Conservation (phyloP, 2,888 invertebrate genomes). For the Netelia melanura region DNA sequence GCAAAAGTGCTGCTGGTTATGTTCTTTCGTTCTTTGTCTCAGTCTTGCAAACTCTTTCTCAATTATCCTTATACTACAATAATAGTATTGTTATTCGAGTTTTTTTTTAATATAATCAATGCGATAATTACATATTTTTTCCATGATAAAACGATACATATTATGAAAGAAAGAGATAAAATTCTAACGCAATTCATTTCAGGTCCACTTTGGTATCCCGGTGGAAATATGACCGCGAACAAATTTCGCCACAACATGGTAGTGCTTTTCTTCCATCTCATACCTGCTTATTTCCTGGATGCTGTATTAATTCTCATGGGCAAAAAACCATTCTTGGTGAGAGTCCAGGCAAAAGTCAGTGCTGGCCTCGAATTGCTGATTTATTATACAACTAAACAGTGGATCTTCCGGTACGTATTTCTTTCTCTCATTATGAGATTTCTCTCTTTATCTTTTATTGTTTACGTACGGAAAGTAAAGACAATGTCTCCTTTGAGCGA, state of each 20-base stretch:
- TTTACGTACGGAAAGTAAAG: background rate
- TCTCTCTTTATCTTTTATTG: no score
- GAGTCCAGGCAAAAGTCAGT: constrained; percentile 88
- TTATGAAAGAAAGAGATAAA: background rate
- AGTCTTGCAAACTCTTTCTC: no score
- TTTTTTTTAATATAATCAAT: background rate
- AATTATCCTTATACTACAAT: no score
- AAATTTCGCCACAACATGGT: constrained; percentile 88
- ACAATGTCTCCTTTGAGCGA: background rate
- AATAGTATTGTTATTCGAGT: background rate
- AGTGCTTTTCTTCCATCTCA: constrained; percentile 90
- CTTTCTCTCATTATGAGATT: constrained; percentile 22
- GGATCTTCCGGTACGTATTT: constrained; percentile 88
- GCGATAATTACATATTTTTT: constrained; percentile 1
- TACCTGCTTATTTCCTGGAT: constrained; percentile 93
- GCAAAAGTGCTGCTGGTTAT: background rate
- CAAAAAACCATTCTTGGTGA: constrained; percentile 91
- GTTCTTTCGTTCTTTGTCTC: background rate
- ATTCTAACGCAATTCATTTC: constrained; percentile 26
- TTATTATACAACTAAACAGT: constrained; percentile 93
- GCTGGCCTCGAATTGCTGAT: constrained; percentile 89
- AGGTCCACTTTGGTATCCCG: constrained; percentile 85
- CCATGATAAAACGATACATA: background rate
- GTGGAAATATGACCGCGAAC: constrained; percentile 90
- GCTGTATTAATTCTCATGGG: constrained; percentile 88